Evolutionary conservation across 2,888 invertebrate genomes (phyloP).

Genomic region (Drosophila stalkeri): DNA sequence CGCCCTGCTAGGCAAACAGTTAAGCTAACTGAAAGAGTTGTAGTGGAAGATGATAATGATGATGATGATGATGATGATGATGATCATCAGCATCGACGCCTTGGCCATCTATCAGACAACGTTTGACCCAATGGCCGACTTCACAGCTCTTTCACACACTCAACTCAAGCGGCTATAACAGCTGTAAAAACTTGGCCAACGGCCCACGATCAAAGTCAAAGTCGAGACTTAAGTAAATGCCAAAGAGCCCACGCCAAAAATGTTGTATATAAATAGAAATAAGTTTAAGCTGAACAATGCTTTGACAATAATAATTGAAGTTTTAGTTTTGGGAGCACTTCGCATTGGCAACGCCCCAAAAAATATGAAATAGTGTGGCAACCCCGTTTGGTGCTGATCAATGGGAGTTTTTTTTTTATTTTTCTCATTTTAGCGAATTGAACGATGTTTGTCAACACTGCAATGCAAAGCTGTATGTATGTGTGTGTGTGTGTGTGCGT

Average conservation of each 20-base stretch:
- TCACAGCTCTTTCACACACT: conserved; percentile 70
- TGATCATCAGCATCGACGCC: conserved; percentile 68
- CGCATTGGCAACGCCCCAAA: conserved; percentile 73
- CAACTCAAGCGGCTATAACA: conserved; percentile 11
- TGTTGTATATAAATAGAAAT: conserved; percentile 4
- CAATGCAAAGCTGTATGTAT: background rate
- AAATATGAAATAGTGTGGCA: conserved; percentile 26
- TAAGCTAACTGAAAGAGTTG: conserved; percentile 24
- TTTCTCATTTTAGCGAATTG: conserved; percentile 35
- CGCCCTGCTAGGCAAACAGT: conserved; percentile 55
- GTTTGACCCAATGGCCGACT: conserved; percentile 80
- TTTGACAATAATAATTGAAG: conserved; percentile 57
- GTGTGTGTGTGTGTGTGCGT: background rate
- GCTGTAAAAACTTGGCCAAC: conserved; percentile 56
- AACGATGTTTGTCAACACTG: conserved; percentile 32
- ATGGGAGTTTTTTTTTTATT: conserved; percentile 27
- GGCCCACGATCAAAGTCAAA: conserved; percentile 66
- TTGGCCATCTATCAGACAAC: conserved; percentile 72
- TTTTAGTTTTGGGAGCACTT: conserved; percentile 62
- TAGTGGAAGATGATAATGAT: conserved; percentile 37
- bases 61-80: conserved; percentile 26
- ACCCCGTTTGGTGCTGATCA: conserved; percentile 32
- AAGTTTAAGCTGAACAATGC: conserved; percentile 53
- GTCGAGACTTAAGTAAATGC: conserved; percentile 53
- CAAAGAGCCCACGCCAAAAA: conserved; percentile 53